phyloP scores from a whole-genome alignment of 2,888 invertebrate genomes.

The Acheta domesticus region DNA sequence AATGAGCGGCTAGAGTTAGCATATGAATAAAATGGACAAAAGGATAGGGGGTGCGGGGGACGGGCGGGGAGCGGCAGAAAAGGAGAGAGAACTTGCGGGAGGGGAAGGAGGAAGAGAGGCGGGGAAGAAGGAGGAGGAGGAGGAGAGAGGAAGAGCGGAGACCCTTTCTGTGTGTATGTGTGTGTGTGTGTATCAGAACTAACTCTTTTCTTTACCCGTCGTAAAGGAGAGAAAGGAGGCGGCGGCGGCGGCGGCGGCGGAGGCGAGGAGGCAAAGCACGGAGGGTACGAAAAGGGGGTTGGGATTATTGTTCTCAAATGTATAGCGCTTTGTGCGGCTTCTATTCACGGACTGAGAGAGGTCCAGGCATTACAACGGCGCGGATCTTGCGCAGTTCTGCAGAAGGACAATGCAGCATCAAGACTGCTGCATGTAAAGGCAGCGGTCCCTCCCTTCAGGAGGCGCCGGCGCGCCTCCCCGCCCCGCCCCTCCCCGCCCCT shows the following conservation, averaged over 20 bases:
- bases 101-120: too few species aligned
- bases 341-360: conserved; percentile 36
- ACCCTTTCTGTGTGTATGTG: conserved; percentile 28
- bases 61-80: neutral
- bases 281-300: conserved; percentile 25
- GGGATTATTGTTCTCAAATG: conserved; percentile 38
- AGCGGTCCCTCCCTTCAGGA: conserved; percentile 6
- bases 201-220: conserved; percentile 38
- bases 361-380: conserved; percentile 33
- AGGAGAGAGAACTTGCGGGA: neutral
- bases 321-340: conserved; percentile 38
- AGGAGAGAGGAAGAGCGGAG: neutral
- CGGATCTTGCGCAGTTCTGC: conserved; percentile 35
- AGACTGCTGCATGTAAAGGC: conserved; percentile 26
- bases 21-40: conserved; percentile 40
- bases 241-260: conserved; percentile 24
- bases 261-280: conserved; percentile 25
- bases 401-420: conserved; percentile 34
- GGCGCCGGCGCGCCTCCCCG: neutral
- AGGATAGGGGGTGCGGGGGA: conserved; percentile 32
- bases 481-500: neutral
- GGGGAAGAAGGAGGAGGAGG: neutral
- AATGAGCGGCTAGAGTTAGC: conserved; percentile 39
- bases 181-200: conserved; percentile 38
- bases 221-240: conserved; percentile 34